Evolutionary conservation across 2,888 invertebrate genomes (phyloP).

Genomic region (Sisyra nigra): DNA sequence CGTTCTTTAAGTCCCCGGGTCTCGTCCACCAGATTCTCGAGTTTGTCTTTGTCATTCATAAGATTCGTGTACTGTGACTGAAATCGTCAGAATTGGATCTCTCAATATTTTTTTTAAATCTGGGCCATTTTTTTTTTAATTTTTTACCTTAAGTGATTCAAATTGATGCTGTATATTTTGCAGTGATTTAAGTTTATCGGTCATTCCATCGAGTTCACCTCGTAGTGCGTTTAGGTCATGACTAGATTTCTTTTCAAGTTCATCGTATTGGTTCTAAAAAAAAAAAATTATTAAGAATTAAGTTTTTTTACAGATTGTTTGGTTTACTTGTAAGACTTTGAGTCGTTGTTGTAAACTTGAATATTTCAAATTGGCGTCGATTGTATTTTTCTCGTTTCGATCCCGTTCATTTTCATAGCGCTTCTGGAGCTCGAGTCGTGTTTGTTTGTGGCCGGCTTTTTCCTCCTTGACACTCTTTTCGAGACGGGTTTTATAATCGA

Average conservation of each 20-base stretch:
- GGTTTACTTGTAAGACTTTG: constrained; percentile 29
- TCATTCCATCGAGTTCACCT: constrained; percentile 29
- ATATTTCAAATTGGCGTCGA: constrained; percentile 33
- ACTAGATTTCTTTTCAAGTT: constrained; percentile 31
- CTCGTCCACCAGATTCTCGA: constrained; percentile 19
- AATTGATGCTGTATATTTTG: constrained; percentile 29
- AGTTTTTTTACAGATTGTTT: neutral
- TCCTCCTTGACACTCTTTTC: constrained; percentile 39
- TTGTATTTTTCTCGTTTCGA: constrained; percentile 30
- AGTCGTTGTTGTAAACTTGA: constrained; percentile 36
- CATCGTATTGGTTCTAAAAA: constrained; percentile 32
- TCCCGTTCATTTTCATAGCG: constrained; percentile 31
- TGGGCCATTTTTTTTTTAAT: constrained; percentile 1
- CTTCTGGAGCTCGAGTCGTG: constrained; percentile 29
- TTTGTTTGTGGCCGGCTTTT: constrained; percentile 34
- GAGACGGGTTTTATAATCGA: constrained; percentile 37
- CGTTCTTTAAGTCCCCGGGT: constrained; percentile 18
- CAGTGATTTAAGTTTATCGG: constrained; percentile 29
- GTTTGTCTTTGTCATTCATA: constrained; percentile 22
- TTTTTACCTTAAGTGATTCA: constrained; percentile 14
- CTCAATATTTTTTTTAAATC: neutral
- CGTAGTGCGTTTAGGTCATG: constrained; percentile 30
- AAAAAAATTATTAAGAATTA: constrained; percentile 2
- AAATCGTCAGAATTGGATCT: constrained; percentile 10
- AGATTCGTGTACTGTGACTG: constrained; percentile 23